These are phyloP conservation scores for Nomada ferruginata DNA, from an alignment of 2,888 invertebrate genomes.

Conservation along the genomic window DNA sequence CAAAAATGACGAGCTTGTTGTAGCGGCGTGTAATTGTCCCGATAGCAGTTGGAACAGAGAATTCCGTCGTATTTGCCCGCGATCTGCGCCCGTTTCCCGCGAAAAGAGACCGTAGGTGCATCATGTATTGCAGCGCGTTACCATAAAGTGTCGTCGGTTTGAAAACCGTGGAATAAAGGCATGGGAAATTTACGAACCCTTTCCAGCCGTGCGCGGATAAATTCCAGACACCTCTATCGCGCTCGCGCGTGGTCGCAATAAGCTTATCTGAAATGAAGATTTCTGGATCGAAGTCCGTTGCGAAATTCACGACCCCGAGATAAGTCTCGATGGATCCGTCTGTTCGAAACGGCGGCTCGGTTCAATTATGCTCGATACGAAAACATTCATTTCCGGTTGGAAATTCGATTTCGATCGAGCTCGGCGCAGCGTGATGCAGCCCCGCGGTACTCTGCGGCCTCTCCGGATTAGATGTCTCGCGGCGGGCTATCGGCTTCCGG, in stretches of 20 bases:
- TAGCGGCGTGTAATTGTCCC: too few species aligned
- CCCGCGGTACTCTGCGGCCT: conserved; percentile 9
- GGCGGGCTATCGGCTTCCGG: conserved; percentile 25
- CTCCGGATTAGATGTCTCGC: conserved; percentile 51
- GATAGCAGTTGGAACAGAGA: too few species aligned
- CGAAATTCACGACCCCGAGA: not conserved
- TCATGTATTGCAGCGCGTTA: not conserved
- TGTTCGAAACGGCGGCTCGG: not conserved
- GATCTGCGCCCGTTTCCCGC: not conserved
- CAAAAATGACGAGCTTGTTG: too few species aligned
- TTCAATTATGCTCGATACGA: conserved; percentile 26
- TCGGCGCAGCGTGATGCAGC: not conserved
- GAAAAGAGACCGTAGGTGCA: not conserved
- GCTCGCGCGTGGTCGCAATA: not conserved
- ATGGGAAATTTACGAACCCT: conserved; percentile 10
- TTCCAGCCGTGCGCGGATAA: not conserved
- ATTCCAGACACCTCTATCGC: not conserved
- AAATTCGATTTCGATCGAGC: conserved; percentile 33
- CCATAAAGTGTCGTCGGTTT: conserved; percentile 26
- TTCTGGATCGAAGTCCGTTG: not conserved
- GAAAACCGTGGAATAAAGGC: conserved; percentile 2
- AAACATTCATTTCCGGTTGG: conserved; percentile 18
- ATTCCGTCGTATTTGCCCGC: not conserved
- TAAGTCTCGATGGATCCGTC: not conserved
- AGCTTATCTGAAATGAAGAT: conserved; percentile 10